Evolutionary conservation across 2,797 vertebrate genomes (phyloP).

Genomic region (Phyllotis vaccarum): DNA sequence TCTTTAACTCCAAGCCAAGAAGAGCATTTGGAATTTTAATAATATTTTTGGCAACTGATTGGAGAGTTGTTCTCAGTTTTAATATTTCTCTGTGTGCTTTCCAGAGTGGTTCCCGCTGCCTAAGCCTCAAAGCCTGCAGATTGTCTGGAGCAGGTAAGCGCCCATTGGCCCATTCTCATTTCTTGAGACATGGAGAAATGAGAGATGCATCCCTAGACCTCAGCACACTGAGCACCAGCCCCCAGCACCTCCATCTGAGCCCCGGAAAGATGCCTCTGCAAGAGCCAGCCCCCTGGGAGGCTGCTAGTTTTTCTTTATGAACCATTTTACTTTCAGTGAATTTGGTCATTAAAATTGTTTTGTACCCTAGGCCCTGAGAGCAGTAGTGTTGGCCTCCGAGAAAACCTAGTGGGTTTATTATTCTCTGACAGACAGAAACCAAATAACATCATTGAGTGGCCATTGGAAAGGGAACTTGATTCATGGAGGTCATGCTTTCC

Average conservation of each 20-base stretch:
- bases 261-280: background rate
- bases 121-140: slow-evolving; percentile 88
- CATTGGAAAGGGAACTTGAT: slow-evolving; percentile 65
- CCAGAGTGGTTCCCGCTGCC: slow-evolving; percentile 89
- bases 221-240: background rate
- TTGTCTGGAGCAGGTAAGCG: slow-evolving; percentile 92
- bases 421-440: slow-evolving; percentile 84
- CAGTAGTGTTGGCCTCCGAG: slow-evolving; percentile 62
- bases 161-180: background rate
- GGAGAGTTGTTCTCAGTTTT: slow-evolving; percentile 43
- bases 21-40: slow-evolving; percentile 53
- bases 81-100: slow-evolving; percentile 75
- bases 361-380: slow-evolving; percentile 82
- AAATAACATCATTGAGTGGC: slow-evolving; percentile 79
- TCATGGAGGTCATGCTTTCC: slow-evolving; percentile 83
- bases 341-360: slow-evolving; percentile 83
- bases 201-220: background rate
- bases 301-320: slow-evolving; percentile 85
- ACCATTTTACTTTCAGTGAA: slow-evolving; percentile 84
- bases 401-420: slow-evolving; percentile 85
- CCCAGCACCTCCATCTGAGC: background rate
- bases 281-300: slow-evolving; percentile 38
- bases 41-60: slow-evolving; percentile 37
- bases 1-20: slow-evolving; percentile 11
- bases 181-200: background rate